Evolutionary conservation across 2,888 invertebrate genomes (phyloP).

Genomic region (Parapristionchus giblindavisi): DNA sequence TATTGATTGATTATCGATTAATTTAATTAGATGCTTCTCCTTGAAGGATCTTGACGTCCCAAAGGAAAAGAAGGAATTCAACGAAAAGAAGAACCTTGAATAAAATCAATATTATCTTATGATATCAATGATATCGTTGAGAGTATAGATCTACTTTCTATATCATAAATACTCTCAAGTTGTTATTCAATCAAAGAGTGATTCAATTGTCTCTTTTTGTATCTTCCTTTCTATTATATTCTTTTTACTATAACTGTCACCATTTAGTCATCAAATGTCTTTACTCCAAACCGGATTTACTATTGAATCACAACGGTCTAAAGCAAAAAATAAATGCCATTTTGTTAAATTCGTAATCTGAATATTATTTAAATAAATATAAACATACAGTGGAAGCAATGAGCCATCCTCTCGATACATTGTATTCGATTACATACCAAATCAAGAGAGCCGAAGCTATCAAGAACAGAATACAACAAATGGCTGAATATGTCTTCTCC

Average conservation of each 20-base stretch:
- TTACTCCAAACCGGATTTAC: too few species aligned
- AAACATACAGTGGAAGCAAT: conserved; percentile 46
- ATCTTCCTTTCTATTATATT: too few species aligned
- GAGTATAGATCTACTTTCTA: too few species aligned
- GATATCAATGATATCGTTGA: neutral
- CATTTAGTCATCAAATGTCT: too few species aligned
- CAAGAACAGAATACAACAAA: conserved; percentile 55
- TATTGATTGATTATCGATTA: neutral
- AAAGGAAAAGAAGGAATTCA: conserved; percentile 64
- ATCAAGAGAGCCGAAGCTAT: conserved; percentile 55
- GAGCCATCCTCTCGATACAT: conserved; percentile 51
- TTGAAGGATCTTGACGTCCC: conserved; percentile 66
- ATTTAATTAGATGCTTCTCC: conserved; percentile 62
- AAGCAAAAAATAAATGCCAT: too few species aligned
- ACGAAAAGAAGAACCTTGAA: conserved; percentile 54
- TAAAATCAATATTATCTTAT: neutral
- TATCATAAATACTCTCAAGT: too few species aligned
- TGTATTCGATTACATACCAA: conserved; percentile 55
- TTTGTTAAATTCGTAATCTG: too few species aligned
- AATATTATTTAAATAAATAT: conserved; percentile 9
- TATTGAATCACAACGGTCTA: too few species aligned
- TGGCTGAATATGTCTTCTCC: conserved; percentile 55
- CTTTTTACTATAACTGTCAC: too few species aligned
- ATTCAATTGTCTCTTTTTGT: too few species aligned
- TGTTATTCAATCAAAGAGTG: too few species aligned